Evolutionary conservation across 2,113 vertebrate genomes (phyloP), one percentile per base, ranked within the genome.

Genomic region (Clarias batrachus): DNA sequence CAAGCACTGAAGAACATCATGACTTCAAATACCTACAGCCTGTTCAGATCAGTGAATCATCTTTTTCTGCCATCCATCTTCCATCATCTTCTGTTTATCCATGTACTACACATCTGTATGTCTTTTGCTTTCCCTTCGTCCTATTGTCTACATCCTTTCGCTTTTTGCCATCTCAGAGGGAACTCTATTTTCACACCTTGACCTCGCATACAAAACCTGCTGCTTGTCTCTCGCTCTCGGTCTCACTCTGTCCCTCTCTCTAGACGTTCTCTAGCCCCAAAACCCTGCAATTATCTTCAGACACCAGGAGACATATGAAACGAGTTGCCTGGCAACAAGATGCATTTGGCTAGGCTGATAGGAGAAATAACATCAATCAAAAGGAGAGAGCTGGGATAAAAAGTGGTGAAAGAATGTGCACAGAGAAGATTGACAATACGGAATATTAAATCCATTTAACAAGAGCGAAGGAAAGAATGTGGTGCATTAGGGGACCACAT

Each of bases 281-380:
- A 83, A 81, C 71, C 89, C 90, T 87, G 91, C 93, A 94, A 95
- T 95, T 95, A 95, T 83, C 81, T 92, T 88, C 91, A 93, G 93
- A 94, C 88, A 89, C 93, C 92, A 90, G 30, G 90, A 95, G 93
- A 94, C 92, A 92, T 92, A 93, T 92, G 92, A 93, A 94, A 94
- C 88, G 86, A 91, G 95, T 96, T 95, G 94, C 95, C 91, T 93
- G 90, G 95, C 94, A 96, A 96, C 94, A 95, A 91, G 91, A 95
- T 94, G 93, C 93, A 91, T 90, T 91, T 93, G 91, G 92, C 94
- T 93, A 59, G 71, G 62, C 89, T 74, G 37, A 60, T 19, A 87
- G 87, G 5, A 86, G 63, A 91, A 14, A 86, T 37, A 59, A 84
- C 54, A 79, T 71, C 82, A 66, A 33, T 56, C n/a, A 83, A 56